A percentile compares a stretch with the other conserved stretches of the same genome.
Conservation (phyloP, 2,888 invertebrate species). For the Agrotis puta region DNA sequence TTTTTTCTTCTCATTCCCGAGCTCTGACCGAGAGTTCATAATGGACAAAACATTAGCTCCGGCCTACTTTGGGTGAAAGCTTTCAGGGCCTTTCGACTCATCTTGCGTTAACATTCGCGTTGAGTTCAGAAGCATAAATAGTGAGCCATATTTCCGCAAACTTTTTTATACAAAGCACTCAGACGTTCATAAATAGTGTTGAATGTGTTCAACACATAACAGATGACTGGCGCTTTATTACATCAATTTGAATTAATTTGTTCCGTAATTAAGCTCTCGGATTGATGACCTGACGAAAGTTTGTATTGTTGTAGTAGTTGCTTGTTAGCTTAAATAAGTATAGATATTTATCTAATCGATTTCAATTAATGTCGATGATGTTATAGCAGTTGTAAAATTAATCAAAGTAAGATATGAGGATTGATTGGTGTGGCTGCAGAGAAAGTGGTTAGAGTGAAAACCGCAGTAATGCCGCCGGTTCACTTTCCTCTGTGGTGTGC, state of each 20-base stretch:
- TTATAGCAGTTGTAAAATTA: slow-evolving; percentile 47
- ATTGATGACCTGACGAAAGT: slow-evolving; percentile 57
- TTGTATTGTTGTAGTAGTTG: slow-evolving; percentile 42
- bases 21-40: slow-evolving; percentile 80
- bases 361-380: slow-evolving; percentile 59
- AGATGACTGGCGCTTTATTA: slow-evolving; percentile 48
- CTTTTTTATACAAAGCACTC: slow-evolving; percentile 52
- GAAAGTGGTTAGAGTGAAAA: slow-evolving; percentile 84
- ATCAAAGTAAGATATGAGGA: slow-evolving; percentile 42
- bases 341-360: slow-evolving; percentile 54
- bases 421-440: slow-evolving; percentile 60
- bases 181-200: slow-evolving; percentile 30
- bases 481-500: slow-evolving; percentile 81
- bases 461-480: slow-evolving; percentile 81
- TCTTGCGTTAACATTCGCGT: slow-evolving; percentile 76
- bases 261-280: slow-evolving; percentile 42
- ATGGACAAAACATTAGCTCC: slow-evolving; percentile 88
- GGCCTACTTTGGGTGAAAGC: slow-evolving; percentile 85
- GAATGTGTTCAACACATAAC: slow-evolving; percentile 37
- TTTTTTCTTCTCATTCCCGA: slow-evolving; percentile 76
- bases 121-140: slow-evolving; percentile 67
- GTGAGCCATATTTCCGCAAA: slow-evolving; percentile 58
- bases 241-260: slow-evolving; percentile 53
- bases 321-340: slow-evolving; percentile 46
- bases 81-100: slow-evolving; percentile 84